Evolutionary conservation across 2,797 vertebrate species (phyloP), one percentile per base, ranked within the genome.

Genomic region (Rachycentron canadum): DNA sequence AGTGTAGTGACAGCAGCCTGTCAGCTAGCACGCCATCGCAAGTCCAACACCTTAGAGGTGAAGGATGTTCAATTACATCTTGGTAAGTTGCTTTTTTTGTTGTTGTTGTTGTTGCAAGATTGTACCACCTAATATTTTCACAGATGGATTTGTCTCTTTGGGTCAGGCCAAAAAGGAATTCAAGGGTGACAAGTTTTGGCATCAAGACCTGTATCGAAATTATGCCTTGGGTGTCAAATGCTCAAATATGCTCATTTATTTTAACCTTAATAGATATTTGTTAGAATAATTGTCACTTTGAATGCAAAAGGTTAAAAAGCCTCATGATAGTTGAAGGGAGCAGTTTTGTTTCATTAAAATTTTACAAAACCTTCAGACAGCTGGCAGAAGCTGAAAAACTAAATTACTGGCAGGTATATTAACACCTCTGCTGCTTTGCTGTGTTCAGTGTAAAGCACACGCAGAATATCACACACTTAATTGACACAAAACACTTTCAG

Each of bases 61-160:
- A 99, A 99, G 88, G 98, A 99, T 3, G 97, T 99, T 76, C 98
- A 99, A 78, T 83, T 99, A 86, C 98, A 99, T 91, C 96, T 99
- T 3, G 98, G 98, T 99, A 88, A 88, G 94, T 88, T 41, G 28
- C 13, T 64, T 34, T 62, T 45, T 64, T 53, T 21, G 28, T 32
- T 7, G n/a, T n/a, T n/a, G n/a, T n/a, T n/a, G n/a, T n/a, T n/a
- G n/a, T n/a, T n/a, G n/a, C 4, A 26, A 12, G 38, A 16, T 36
- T 38, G 17, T 28, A 30, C 43, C 12, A 11, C 2, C 5, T 47
- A 10, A 36, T 45, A 7, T 43, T 70, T 67, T 49, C 12, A 57
- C 4, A 26, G 3, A 10, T 66, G 7, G 2, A 4, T 59, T 59
- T 17, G 2, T 65, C 7, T 47, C 5, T 5, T 11, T 13, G 26